Conservation (phyloP, 2,113 vertebrate genomes). For the Tragelaphus imberbis region DNA sequence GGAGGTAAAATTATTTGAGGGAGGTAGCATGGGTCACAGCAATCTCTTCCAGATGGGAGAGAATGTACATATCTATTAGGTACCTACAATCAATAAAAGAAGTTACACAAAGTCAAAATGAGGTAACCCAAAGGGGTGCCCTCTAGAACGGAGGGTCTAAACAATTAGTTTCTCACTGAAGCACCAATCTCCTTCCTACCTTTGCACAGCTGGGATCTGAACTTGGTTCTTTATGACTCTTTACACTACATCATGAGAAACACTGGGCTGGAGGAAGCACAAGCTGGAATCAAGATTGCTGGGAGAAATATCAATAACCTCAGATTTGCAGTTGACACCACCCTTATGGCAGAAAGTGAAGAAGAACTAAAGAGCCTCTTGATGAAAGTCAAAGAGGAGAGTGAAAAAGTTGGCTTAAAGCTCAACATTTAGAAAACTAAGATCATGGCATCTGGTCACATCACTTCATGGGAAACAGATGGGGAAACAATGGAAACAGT, state of each 20-base stretch:
- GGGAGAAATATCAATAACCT: background rate
- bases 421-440: background rate
- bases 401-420: background rate
- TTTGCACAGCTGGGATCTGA: background rate
- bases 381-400: background rate
- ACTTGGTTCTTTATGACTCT: background rate
- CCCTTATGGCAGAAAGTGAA: background rate
- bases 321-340: background rate
- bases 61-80: background rate
- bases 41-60: background rate
- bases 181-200: background rate
- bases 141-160: background rate
- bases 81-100: background rate
- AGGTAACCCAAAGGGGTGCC: background rate
- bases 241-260: background rate
- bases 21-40: rapidly evolving
- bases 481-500: background rate
- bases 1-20: background rate
- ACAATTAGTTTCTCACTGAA: background rate
- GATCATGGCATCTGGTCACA: background rate
- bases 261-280: background rate
- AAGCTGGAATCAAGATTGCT: background rate
- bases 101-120: background rate
- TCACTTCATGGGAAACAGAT: background rate
- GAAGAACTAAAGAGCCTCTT: background rate